Percentiles rank a stretch among this genome's conserved stretches.
Evolutionary conservation across 2,888 invertebrate species (phyloP).

Genomic region (Zaprionus bogoriensis): DNA sequence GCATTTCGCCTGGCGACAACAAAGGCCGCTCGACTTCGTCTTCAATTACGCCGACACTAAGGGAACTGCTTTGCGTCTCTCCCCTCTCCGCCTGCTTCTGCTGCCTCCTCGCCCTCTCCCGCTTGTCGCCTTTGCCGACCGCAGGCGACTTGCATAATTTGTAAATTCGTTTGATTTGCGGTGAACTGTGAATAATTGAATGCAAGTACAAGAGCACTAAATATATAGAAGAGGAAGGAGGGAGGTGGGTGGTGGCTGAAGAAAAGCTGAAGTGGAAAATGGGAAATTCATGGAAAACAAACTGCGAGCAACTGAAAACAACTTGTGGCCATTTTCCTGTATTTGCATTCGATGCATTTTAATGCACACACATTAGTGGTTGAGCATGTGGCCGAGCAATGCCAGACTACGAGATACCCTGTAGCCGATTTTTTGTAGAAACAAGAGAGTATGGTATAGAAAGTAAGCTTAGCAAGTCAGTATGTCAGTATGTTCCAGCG

Average conservation of each 20-base stretch:
- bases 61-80: neutral
- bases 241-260: neutral
- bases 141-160: conserved; percentile 34
- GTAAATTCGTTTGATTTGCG: conserved; percentile 44
- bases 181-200: conserved; percentile 42
- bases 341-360: conserved; percentile 30
- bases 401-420: conserved; percentile 3
- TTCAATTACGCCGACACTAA: neutral
- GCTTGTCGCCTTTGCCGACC: conserved; percentile 1
- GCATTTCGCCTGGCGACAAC: neutral
- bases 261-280: neutral
- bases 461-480: no score
- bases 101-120: neutral
- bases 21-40: neutral
- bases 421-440: neutral
- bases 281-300: conserved; percentile 13
- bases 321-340: conserved; percentile 25
- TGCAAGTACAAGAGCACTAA: conserved; percentile 5
- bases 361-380: conserved; percentile 12
- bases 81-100: neutral
- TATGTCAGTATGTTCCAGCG: neutral
- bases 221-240: neutral
- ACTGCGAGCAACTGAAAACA: conserved; percentile 19
- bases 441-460: neutral
- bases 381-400: accelerated